phyloP scores from a whole-genome alignment of 2,113 vertebrate species.

The Taurulus bubalis region DNA sequence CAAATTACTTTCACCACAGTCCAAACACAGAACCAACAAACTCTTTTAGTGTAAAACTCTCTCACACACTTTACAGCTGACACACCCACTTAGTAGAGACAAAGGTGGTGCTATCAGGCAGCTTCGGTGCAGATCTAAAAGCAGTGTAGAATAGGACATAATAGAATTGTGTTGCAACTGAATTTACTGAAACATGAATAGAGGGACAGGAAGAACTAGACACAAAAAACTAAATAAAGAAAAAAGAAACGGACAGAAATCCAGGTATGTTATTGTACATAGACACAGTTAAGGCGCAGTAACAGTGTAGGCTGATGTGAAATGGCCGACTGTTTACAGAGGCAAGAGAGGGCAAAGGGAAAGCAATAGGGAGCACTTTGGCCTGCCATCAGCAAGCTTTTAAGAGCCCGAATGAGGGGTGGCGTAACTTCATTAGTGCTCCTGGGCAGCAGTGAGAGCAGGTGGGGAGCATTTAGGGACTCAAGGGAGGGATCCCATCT shows the following conservation, averaged over 20 bases:
- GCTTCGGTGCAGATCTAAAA: not conserved
- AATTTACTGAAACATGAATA: not conserved
- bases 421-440: constrained; percentile 73
- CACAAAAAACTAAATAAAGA: not conserved
- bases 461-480: constrained; percentile 51
- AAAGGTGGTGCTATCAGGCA: constrained; percentile 1
- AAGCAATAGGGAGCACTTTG: constrained; percentile 65
- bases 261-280: not conserved
- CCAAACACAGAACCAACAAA: not conserved
- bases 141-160: not conserved
- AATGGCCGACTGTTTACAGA: constrained; percentile 62
- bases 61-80: not conserved
- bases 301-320: constrained; percentile 30
- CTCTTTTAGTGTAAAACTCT: not conserved
- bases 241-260: not conserved
- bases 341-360: constrained; percentile 37
- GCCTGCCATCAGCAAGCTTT: constrained; percentile 64
- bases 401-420: constrained; percentile 61
- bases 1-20: not conserved
- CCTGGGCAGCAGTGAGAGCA: constrained; percentile 52
- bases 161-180: not conserved
- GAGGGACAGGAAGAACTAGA: not conserved
- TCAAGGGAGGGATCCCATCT: constrained; percentile 50
- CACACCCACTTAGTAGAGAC: constrained; percentile 4
- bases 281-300: not conserved